These are phyloP conservation scores for Drosophila yooni DNA, from an alignment of 2,888 invertebrate genomes.

Conservation along the genomic window DNA sequence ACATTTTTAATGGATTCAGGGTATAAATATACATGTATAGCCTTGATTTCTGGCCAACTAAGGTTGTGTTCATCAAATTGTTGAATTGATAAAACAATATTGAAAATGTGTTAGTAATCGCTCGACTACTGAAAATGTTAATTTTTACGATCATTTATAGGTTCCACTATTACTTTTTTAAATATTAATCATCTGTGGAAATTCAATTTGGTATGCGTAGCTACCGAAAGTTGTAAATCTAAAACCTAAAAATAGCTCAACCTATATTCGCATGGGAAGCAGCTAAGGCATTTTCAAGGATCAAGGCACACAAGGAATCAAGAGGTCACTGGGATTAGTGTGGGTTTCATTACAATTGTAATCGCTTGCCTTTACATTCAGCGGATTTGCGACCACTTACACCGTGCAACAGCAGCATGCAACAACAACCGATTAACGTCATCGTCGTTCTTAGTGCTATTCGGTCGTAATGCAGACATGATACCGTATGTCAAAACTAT, in stretches of 20 bases:
- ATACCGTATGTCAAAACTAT: constrained; percentile 69
- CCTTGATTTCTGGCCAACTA: neutral
- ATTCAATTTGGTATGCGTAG: too few species aligned
- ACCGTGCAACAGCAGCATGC: constrained; percentile 6
- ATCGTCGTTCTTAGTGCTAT: constrained; percentile 27
- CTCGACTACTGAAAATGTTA: neutral
- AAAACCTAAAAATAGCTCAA: neutral
- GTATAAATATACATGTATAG: neutral
- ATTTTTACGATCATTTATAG: neutral
- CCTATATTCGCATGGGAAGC: neutral
- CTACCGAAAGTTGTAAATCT: too few species aligned
- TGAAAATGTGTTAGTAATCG: neutral
- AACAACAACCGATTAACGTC: constrained; percentile 67
- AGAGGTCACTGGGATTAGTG: constrained; percentile 7
- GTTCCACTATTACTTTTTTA: neutral
- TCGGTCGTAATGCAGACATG: constrained; percentile 45
- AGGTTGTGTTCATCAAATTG: neutral
- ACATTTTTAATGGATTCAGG: neutral
- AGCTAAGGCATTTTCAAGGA: neutral
- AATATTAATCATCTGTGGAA: neutral
- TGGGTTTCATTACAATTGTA: constrained; percentile 11
- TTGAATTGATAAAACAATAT: neutral
- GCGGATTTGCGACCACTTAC: constrained; percentile 26
- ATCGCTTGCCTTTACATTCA: constrained; percentile 27
- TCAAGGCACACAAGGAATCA: neutral